Base-by-base conservation (phyloP, 1,140 invertebrate genomes). In the Euschistus heros region DNA sequence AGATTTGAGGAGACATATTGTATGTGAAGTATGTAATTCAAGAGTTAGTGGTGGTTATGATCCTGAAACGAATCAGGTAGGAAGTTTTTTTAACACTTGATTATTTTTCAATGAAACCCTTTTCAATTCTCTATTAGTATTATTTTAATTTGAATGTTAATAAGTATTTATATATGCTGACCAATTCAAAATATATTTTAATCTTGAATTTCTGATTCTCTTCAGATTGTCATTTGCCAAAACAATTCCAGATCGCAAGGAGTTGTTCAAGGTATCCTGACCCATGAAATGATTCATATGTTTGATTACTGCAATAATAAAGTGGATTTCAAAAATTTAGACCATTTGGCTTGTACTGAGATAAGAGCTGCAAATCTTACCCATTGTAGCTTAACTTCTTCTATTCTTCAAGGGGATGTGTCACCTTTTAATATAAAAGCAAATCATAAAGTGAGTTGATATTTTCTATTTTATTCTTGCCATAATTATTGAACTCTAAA, bases 251-350 rank as follows among this genome's bases (percentile, higher is more conserved):
- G 71, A 55, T 79, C 76, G 46, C 75, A 83, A 74, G 81, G 81
- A 6, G 79, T 83, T 70, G 82, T 93, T 0, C 86, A 89, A 74
- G 85, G 85, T 66, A 86, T 93, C 8, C 73, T 98, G 4, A 82
- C 86, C 1, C 95, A 98, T 76, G 95, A 98, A 77, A 83, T 98
- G 80, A 86, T 97, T 50, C 95, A 98, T 75, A 96, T 97, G 90
- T 97, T 95, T 76, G 95, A 98, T 75, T 90, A 86, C 72, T 98
- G 94, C 76, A 81, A 84, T 52, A 88, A 93, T 69, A 83, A 97
- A 63, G 73, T 97, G 42, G 87, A 98, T 74, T 91, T 94, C 69
- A 87, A 82, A 69, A 94, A 97, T 74, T 77, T 94, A 64, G 86
- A 96, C 71, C 95, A 98, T 77, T 75, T 98, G 47, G 94, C 94